Evolutionary conservation across 2,113 vertebrate genomes (phyloP).

Genomic region (Tinamus guttatus): DNA sequence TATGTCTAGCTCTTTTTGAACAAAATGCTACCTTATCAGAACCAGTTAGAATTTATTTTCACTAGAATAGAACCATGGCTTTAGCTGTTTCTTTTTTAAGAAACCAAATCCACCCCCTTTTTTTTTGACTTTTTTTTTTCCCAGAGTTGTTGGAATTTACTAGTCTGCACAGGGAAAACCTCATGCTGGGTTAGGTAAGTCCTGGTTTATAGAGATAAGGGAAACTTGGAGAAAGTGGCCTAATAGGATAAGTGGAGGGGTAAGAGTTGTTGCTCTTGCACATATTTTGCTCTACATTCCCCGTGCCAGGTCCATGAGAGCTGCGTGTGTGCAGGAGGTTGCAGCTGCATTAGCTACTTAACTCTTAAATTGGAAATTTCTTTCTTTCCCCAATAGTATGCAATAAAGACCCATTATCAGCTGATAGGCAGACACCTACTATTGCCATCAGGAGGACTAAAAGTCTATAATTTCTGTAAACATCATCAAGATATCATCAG

Average conservation of each 20-base stretch:
- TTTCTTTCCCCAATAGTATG: background rate
- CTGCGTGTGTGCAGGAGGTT: background rate
- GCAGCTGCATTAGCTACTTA: background rate
- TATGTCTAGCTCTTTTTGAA: background rate
- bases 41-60: background rate
- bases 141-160: background rate
- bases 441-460: background rate
- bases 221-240: background rate
- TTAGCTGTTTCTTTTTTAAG: background rate
- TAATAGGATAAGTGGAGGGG: accelerated
- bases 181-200: accelerated
- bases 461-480: background rate
- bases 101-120: background rate
- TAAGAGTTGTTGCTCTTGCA: background rate
- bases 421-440: background rate
- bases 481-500: background rate
- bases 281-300: background rate
- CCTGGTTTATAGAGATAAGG: background rate
- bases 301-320: background rate
- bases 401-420: background rate
- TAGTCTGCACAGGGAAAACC: background rate
- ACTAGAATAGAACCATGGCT: background rate
- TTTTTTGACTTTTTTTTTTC: too few relatives aligned
- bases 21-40: background rate
- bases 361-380: background rate